These are phyloP conservation scores for Drosophila kuntzei DNA, from an alignment of 2,888 invertebrate genomes.

Conservation along the genomic window DNA sequence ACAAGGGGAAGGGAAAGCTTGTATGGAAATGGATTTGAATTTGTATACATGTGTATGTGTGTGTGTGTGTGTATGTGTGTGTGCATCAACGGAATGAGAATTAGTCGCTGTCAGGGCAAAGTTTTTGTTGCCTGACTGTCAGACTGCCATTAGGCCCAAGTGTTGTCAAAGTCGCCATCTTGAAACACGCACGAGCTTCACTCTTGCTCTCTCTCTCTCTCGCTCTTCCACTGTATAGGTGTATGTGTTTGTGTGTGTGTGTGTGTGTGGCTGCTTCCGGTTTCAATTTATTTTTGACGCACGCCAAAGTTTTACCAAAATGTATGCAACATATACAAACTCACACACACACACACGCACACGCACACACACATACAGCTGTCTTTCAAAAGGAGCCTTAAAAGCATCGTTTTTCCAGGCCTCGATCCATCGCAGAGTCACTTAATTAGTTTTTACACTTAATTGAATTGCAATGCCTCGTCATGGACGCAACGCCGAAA, in stretches of 20 bases:
- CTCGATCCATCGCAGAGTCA: slow-evolving; percentile 49
- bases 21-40: slow-evolving; percentile 34
- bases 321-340: slow-evolving; percentile 56
- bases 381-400: slow-evolving; percentile 25
- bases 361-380: slow-evolving; percentile 9
- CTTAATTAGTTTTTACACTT: slow-evolving; percentile 82
- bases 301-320: slow-evolving; percentile 73
- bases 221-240: not conserved
- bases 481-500: slow-evolving; percentile 46
- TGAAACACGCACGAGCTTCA: slow-evolving; percentile 62
- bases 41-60: not conserved
- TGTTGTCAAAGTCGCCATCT: slow-evolving; percentile 78
- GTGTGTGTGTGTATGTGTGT: slow-evolving; percentile 11
- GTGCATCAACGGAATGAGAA: slow-evolving; percentile 57
- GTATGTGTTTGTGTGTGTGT: slow-evolving; percentile 13
- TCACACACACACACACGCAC: slow-evolving; percentile 17
- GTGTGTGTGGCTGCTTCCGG: slow-evolving; percentile 48
- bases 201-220: not conserved
- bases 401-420: slow-evolving; percentile 30
- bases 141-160: slow-evolving; percentile 72
- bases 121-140: slow-evolving; percentile 47
- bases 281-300: slow-evolving; percentile 67
- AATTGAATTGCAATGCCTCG: slow-evolving; percentile 78
- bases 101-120: slow-evolving; percentile 69
- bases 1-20: not conserved